phyloP scores from a whole-genome alignment of 2,113 vertebrate genomes.

The Halcyon malimbica region DNA sequence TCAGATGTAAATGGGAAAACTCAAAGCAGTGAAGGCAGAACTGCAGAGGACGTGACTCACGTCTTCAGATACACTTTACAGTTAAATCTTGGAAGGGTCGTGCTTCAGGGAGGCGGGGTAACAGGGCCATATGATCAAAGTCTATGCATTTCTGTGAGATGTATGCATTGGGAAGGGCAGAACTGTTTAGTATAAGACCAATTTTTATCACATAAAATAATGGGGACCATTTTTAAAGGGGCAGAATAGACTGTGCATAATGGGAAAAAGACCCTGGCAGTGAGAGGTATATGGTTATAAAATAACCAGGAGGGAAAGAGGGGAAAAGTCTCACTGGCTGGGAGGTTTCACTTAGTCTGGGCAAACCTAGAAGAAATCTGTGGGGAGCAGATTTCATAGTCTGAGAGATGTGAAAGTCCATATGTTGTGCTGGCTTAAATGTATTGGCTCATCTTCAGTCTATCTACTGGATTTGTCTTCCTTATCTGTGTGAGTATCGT shows the following conservation, averaged over 20 bases:
- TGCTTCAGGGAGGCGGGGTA: rapidly evolving
- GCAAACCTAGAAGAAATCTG: constrained; percentile 12
- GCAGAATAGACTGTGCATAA: background rate
- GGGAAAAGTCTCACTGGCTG: background rate
- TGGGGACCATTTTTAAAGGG: background rate
- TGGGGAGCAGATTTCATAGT: constrained; percentile 3
- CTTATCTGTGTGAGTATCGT: background rate
- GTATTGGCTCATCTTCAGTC: background rate
- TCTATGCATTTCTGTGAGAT: background rate
- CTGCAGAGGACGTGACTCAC: background rate
- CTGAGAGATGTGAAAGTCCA: constrained; percentile 35
- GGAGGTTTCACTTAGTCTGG: background rate
- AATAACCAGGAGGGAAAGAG: background rate
- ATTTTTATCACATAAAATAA: background rate
- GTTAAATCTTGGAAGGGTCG: background rate
- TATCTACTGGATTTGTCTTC: background rate
- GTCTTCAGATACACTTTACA: background rate
- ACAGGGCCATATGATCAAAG: background rate
- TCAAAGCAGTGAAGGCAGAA: background rate
- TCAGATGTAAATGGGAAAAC: background rate
- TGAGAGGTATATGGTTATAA: background rate
- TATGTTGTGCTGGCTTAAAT: constrained; percentile 28
- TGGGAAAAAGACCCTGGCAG: background rate
- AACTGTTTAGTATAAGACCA: background rate
- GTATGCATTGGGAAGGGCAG: background rate